These are phyloP conservation scores for Prosapia bicincta DNA, from an alignment of 2,888 invertebrate species.

Conservation along the genomic window DNA sequence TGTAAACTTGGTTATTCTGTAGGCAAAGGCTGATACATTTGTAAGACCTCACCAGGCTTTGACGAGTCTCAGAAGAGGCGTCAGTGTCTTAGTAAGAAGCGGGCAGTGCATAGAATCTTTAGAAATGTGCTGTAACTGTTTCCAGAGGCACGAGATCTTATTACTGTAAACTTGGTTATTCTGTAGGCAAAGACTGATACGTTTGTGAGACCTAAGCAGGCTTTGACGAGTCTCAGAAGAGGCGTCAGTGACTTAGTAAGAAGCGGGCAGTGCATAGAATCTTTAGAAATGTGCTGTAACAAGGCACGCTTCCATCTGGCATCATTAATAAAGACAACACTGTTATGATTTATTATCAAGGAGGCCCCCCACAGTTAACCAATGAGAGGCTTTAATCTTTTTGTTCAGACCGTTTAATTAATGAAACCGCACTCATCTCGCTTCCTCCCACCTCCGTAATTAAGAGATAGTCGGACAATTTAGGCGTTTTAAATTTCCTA, in stretches of 20 bases:
- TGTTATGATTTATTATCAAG: neutral
- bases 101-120: neutral
- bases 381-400: neutral
- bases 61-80: neutral
- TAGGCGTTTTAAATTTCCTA: too few species aligned
- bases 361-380: neutral
- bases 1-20: too few species aligned
- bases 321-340: constrained; percentile 2
- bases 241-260: neutral
- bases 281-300: neutral
- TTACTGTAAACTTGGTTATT: too few species aligned
- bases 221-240: neutral
- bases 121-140: neutral
- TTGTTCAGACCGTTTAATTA: neutral
- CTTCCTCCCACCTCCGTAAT: neutral
- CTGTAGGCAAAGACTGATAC: too few species aligned
- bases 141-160: too few species aligned
- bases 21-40: too few species aligned
- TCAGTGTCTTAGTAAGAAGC: neutral
- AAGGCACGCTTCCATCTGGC: neutral
- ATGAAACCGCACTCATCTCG: neutral
- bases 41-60: neutral
- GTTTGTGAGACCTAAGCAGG: neutral
- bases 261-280: neutral
- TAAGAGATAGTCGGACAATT: neutral